Percentiles rank a stretch among this genome's conserved stretches.
phyloP scores from a whole-genome alignment of 2,888 invertebrate species.

The Sthenelais limicola region DNA sequence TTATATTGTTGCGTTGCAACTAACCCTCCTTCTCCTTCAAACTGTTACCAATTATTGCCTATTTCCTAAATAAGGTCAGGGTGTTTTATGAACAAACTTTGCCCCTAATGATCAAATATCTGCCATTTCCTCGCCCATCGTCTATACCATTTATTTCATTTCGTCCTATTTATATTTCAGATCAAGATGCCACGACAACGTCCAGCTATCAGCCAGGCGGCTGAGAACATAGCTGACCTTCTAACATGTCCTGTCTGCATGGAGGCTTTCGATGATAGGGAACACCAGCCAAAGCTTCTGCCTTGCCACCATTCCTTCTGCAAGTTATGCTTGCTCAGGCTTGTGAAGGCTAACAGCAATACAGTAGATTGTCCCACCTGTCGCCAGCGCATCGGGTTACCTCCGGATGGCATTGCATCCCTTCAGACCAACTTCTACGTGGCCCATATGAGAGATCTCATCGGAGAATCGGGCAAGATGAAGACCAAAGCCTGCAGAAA shows the following conservation, averaged over 20 bases:
- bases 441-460: conserved; percentile 54
- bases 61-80: too few relatives aligned
- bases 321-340: conserved; percentile 41
- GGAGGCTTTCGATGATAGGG: conserved; percentile 48
- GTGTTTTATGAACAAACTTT: too few relatives aligned
- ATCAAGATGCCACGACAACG: conserved; percentile 31
- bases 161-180: too few relatives aligned
- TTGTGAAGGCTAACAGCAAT: conserved; percentile 12
- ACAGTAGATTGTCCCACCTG: conserved; percentile 44
- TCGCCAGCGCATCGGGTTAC: conserved; percentile 39
- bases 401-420: conserved; percentile 42
- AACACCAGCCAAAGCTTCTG: conserved; percentile 48
- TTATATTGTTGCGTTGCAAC: too few relatives aligned
- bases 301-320: conserved; percentile 51
- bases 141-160: too few relatives aligned
- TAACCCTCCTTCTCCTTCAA: too few relatives aligned
- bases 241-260: conserved; percentile 49
- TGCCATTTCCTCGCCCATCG: too few relatives aligned
- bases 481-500: conserved; percentile 52
- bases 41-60: too few relatives aligned
- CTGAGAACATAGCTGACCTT: conserved; percentile 47
- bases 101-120: too few relatives aligned
- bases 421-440: conserved; percentile 52
- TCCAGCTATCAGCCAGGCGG: conserved; percentile 30
- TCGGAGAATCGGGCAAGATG: conserved; percentile 53